These are phyloP conservation scores for Leptobrachium ailaonicum DNA, from an alignment of 2,113 vertebrate genomes.

Conservation along the genomic window DNA sequence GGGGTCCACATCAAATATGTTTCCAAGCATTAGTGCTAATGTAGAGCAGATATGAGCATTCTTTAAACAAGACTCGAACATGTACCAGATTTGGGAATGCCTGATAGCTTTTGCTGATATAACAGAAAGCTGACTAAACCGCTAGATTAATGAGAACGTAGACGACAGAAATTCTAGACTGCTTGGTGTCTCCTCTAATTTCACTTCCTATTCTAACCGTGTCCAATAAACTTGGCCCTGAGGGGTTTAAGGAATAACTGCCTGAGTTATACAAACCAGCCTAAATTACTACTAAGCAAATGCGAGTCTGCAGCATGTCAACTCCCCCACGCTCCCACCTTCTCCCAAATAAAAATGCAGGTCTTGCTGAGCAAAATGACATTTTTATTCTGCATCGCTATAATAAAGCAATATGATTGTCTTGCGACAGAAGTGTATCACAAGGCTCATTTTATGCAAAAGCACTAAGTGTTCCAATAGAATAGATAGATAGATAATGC, in stretches of 20 bases:
- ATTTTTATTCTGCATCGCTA: constrained; percentile 30
- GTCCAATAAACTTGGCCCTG: constrained; percentile 37
- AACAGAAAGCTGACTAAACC: constrained; percentile 59
- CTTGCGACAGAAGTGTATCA: constrained; percentile 15
- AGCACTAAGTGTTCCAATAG: too few relatives aligned
- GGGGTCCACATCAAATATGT: too few relatives aligned
- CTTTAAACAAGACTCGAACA: constrained; percentile 15
- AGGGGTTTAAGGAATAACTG: background rate
- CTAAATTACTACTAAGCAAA: constrained; percentile 36
- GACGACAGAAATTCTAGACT: constrained; percentile 55
- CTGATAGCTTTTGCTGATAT: constrained; percentile 57
- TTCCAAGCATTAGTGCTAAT: background rate
- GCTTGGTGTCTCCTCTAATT: constrained; percentile 58
- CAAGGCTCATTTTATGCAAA: background rate
- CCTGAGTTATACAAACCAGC: constrained; percentile 17
- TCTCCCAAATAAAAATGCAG: constrained; percentile 24
- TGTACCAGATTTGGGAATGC: constrained; percentile 11
- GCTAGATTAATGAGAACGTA: constrained; percentile 58
- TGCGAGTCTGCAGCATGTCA: constrained; percentile 28
- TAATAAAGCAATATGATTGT: constrained; percentile 33
- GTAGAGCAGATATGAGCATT: background rate
- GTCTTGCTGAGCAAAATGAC: constrained; percentile 21
- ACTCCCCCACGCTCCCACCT: background rate
- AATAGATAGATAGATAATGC: too few relatives aligned
- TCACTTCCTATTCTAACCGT: constrained; percentile 24